Evolutionary conservation across 2,888 invertebrate species (phyloP).

Genomic region (Volucella inflata): DNA sequence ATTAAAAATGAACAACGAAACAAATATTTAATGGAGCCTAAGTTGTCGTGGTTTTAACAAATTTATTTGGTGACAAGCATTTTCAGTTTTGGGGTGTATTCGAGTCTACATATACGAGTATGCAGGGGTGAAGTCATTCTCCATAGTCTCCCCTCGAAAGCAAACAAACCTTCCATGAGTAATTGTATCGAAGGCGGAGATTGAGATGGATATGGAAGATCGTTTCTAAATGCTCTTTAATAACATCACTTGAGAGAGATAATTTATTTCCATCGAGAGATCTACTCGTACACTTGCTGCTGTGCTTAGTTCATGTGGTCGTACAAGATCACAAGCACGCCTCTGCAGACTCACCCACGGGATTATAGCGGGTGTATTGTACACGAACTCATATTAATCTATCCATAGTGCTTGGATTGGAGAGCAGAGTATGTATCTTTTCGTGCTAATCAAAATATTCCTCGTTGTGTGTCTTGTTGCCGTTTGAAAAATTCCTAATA

Average conservation of each 20-base stretch:
- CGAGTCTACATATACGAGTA: no score
- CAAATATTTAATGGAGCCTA: slow-evolving; percentile 60
- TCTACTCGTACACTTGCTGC: slow-evolving; percentile 54
- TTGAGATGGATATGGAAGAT: slow-evolving; percentile 7
- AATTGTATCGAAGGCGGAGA: slow-evolving; percentile 45
- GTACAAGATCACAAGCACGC: slow-evolving; percentile 19
- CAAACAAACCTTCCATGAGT: slow-evolving; percentile 47
- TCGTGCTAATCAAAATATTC: slow-evolving; percentile 65
- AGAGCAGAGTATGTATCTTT: slow-evolving; percentile 46
- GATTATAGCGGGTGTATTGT: slow-evolving; percentile 11
- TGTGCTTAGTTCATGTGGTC: slow-evolving; percentile 10
- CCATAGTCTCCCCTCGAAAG: slow-evolving; percentile 35
- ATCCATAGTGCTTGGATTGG: slow-evolving; percentile 19
- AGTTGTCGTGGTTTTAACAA: slow-evolving; percentile 61
- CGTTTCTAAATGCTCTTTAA: slow-evolving; percentile 63
- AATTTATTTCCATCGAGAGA: slow-evolving; percentile 56
- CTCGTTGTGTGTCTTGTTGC: slow-evolving; percentile 7
- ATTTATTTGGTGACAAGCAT: slow-evolving; percentile 73
- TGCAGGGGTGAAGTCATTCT: slow-evolving; percentile 1
- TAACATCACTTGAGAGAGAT: slow-evolving; percentile 64
- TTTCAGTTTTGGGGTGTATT: neutral
- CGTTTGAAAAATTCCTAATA: slow-evolving; percentile 47
- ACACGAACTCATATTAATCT: no score
- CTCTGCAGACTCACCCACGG: slow-evolving; percentile 23
- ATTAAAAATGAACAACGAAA: slow-evolving; percentile 60